Conservation (phyloP, 2,888 invertebrate species). For the Drosophila kuntzei region DNA sequence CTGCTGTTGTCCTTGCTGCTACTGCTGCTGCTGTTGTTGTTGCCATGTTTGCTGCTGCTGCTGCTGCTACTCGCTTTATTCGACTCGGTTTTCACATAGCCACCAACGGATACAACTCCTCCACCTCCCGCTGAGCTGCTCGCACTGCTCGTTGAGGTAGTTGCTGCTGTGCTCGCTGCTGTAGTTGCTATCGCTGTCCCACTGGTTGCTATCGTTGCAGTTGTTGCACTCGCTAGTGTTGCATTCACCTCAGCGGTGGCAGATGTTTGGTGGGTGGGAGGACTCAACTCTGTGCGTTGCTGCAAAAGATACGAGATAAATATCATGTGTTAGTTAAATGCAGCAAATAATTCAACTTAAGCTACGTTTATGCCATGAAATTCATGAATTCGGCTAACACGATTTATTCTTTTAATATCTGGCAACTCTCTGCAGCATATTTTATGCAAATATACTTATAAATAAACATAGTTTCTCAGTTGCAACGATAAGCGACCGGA, state of each 20-base stretch:
- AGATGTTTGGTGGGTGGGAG: constrained; percentile 83
- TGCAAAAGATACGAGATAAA: constrained; percentile 51
- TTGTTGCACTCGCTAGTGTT: constrained; percentile 57
- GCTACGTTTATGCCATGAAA: not conserved
- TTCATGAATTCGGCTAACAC: not conserved
- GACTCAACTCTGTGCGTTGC: constrained; percentile 85
- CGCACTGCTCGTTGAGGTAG: constrained; percentile 50
- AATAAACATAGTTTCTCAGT: not conserved
- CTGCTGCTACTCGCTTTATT: constrained; percentile 47
- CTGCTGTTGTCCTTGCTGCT: constrained; percentile 47
- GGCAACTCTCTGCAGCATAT: not conserved
- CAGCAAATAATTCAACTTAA: not conserved
- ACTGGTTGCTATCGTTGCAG: constrained; percentile 64
- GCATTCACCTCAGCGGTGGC: constrained; percentile 76
- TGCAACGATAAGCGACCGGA: constrained; percentile 10
- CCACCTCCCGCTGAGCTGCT: constrained; percentile 20
- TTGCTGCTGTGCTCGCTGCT: constrained; percentile 30
- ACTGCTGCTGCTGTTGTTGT: constrained; percentile 32
- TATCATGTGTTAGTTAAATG: not conserved
- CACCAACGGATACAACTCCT: constrained; percentile 12
- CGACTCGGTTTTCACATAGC: constrained; percentile 59
- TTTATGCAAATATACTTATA: not conserved
- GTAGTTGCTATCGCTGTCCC: constrained; percentile 58
- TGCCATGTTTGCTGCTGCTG: constrained; percentile 50
- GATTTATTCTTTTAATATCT: not conserved